Conservation (phyloP, 2,888 invertebrate species). For the Dromius quadrimaculatus region DNA sequence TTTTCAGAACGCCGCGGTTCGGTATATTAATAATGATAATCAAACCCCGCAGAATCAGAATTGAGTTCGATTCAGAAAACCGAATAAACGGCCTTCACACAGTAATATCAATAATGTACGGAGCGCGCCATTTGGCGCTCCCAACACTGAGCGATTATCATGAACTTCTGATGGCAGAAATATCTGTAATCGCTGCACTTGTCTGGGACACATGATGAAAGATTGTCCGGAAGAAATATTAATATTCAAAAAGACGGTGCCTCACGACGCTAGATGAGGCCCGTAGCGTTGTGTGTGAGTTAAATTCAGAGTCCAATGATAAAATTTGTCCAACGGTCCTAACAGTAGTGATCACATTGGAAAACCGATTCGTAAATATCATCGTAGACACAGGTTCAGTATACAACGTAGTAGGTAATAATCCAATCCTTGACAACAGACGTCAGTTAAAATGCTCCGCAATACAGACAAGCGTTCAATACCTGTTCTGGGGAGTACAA, state of each 20-base stretch:
- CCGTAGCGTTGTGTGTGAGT: not conserved
- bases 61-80: too few species aligned
- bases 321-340: not conserved
- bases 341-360: not conserved
- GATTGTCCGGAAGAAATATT: not conserved
- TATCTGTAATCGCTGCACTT: not conserved
- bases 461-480: not conserved
- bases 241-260: not conserved
- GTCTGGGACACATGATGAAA: not conserved
- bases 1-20: not conserved
- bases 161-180: not conserved
- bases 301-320: not conserved
- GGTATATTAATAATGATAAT: too few species aligned
- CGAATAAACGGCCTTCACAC: too few species aligned
- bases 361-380: not conserved
- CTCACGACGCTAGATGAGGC: not conserved
- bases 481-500: constrained; percentile 14
- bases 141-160: not conserved
- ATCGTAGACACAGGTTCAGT: not conserved
- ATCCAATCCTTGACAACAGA: not conserved
- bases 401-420: constrained; percentile 2
- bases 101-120: too few species aligned
- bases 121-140: too few species aligned
- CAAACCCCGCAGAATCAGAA: too few species aligned
- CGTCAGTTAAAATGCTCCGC: not conserved